These are phyloP conservation scores for Phataginus tricuspis DNA, from an alignment of 2,797 vertebrate genomes.

Conservation along the genomic window DNA sequence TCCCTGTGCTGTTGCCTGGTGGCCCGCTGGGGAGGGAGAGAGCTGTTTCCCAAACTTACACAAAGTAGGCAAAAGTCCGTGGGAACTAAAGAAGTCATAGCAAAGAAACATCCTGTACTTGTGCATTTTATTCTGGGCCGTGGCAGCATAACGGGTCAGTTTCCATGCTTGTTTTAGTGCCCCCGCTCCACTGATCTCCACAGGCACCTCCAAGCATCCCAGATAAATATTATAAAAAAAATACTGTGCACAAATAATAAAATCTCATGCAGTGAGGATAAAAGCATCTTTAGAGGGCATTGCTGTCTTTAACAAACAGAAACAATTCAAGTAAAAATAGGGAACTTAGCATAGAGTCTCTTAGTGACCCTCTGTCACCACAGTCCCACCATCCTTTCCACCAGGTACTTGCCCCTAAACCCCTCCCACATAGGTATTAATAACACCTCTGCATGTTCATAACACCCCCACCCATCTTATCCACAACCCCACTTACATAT, in stretches of 20 bases:
- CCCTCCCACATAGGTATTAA: neutral
- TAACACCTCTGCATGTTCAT: neutral
- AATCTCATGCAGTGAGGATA: neutral
- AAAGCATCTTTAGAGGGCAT: neutral
- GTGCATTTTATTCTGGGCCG: constrained; percentile 6
- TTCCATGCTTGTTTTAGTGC: neutral
- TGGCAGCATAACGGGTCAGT: neutral
- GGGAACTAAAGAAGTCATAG: neutral
- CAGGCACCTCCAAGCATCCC: neutral
- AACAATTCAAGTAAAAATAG: neutral
- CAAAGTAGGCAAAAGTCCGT: constrained; percentile 5
- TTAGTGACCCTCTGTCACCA: neutral
- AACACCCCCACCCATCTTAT: fast-evolving
- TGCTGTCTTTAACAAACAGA: constrained; percentile 22
- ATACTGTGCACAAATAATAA: neutral
- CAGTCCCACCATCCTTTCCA: neutral
- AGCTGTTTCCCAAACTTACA: neutral
- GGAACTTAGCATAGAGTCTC: neutral
- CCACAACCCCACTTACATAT: neutral
- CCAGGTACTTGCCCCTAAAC: neutral
- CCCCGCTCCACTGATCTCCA: neutral
- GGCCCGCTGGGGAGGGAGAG: neutral
- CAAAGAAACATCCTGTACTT: neutral
- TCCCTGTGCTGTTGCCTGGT: neutral
- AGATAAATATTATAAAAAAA: neutral